phyloP scores from a whole-genome alignment of 2,113 vertebrate species.

The Kryptolebias marmoratus region DNA sequence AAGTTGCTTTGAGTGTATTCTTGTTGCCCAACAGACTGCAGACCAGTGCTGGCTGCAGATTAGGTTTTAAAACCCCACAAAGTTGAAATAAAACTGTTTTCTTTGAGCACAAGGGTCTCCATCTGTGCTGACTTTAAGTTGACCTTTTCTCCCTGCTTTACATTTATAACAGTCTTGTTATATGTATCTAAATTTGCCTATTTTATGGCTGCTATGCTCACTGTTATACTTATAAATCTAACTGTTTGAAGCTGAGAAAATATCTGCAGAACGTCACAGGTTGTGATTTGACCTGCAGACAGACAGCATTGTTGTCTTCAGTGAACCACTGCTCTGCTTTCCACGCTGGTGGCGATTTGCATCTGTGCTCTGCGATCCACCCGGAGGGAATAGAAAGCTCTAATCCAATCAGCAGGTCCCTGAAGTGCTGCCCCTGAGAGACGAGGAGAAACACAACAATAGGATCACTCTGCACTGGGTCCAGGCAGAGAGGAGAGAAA shows the following conservation, averaged over 20 bases:
- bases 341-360: conserved; percentile 80
- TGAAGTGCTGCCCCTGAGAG: conserved; percentile 85
- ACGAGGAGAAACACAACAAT: conserved; percentile 77
- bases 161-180: too few relatives aligned
- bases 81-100: conserved; percentile 94
- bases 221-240: too few relatives aligned
- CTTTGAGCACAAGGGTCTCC: neutral
- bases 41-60: conserved; percentile 90
- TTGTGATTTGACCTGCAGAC: conserved; percentile 54
- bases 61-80: conserved; percentile 89
- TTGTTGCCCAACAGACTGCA: conserved; percentile 41
- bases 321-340: conserved; percentile 55
- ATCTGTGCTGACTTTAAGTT: too few relatives aligned
- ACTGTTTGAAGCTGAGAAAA: conserved; percentile 16
- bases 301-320: conserved; percentile 63
- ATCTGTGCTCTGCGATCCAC: conserved; percentile 91
- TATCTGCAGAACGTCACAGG: conserved; percentile 27
- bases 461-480: conserved; percentile 79
- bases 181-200: too few relatives aligned
- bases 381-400: conserved; percentile 96
- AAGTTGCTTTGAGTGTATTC: too few relatives aligned
- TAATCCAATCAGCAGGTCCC: conserved; percentile 98
- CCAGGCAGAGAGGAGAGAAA: conserved; percentile 25
- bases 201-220: too few relatives aligned
- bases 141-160: too few relatives aligned